Conservation (phyloP, 2,797 vertebrate species). For the Danio jaintianensis region DNA sequence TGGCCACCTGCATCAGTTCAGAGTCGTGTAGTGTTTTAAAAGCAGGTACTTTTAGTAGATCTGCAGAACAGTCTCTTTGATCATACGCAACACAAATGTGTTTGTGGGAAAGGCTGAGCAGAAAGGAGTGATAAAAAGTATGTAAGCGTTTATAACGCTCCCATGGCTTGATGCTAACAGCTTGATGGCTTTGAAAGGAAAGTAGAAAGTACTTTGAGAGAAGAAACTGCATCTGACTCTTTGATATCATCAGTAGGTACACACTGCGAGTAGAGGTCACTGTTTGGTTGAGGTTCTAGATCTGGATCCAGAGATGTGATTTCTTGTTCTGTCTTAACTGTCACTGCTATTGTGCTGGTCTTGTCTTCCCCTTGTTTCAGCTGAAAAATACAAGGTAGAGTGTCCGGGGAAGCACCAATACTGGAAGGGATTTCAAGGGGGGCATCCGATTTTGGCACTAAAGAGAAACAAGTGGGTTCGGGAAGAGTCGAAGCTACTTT, state of each 20-base stretch:
- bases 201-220: conserved; percentile 56
- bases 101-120: not conserved
- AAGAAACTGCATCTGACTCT: conserved; percentile 51
- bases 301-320: conserved; percentile 8
- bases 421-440: conserved; percentile 35
- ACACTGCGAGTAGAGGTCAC: conserved; percentile 33
- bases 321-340: conserved; percentile 46
- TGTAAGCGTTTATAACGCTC: not conserved
- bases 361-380: conserved; percentile 47
- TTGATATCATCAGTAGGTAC: conserved; percentile 51
- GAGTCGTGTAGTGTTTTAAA: conserved; percentile 59
- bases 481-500: conserved; percentile 32
- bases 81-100: conserved; percentile 11
- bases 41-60: conserved; percentile 37
- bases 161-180: conserved; percentile 47
- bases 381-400: conserved; percentile 13
- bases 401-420: conserved; percentile 23
- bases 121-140: conserved; percentile 42
- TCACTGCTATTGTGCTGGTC: conserved; percentile 18
- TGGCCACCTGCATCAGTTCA: conserved; percentile 35
- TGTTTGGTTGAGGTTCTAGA: conserved; percentile 42
- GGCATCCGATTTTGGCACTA: conserved; percentile 14
- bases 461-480: conserved; percentile 20
- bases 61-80: conserved; percentile 26
- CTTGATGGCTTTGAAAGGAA: conserved; percentile 55